These are phyloP conservation scores for Ophioninae sp. DNA, from an alignment of 2,888 invertebrate species.

Conservation along the genomic window DNA sequence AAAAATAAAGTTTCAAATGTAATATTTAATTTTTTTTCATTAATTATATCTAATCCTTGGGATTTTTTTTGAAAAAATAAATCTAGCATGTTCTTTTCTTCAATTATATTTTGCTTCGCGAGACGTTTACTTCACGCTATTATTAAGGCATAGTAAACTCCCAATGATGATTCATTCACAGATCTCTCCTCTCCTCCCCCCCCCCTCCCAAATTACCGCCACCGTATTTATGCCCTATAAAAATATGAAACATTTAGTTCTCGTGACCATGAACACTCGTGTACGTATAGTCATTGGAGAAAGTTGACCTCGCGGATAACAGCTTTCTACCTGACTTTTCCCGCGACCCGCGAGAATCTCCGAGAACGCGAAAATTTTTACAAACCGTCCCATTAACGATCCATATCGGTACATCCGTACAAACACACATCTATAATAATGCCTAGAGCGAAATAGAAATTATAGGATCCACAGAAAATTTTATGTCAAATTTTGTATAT, in stretches of 20 bases:
- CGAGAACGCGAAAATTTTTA: conserved; percentile 30
- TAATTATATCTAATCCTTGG: background rate
- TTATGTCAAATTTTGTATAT: background rate
- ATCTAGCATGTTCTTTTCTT: background rate
- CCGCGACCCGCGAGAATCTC: conserved; percentile 21
- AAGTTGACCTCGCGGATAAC: conserved; percentile 63
- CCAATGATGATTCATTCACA: background rate
- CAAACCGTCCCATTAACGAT: conserved; percentile 34
- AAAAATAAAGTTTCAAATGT: too few relatives aligned
- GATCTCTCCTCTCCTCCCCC: background rate
- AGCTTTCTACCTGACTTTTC: conserved; percentile 62
- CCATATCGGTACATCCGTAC: conserved; percentile 32
- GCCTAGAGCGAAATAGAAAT: conserved; percentile 5
- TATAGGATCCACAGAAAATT: background rate
- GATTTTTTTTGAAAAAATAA: background rate
- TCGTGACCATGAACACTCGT: conserved; percentile 35
- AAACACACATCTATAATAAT: background rate
- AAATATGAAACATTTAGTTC: conserved; percentile 2
- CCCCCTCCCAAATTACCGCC: background rate
- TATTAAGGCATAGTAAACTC: background rate
- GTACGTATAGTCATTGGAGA: conserved; percentile 52
- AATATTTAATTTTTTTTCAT: too few relatives aligned
- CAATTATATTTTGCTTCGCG: background rate
- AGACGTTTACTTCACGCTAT: background rate
- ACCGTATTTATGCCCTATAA: conserved; percentile 29